Base-by-base conservation (phyloP, 2,797 vertebrate species). In the Peromyscus eremicus region DNA sequence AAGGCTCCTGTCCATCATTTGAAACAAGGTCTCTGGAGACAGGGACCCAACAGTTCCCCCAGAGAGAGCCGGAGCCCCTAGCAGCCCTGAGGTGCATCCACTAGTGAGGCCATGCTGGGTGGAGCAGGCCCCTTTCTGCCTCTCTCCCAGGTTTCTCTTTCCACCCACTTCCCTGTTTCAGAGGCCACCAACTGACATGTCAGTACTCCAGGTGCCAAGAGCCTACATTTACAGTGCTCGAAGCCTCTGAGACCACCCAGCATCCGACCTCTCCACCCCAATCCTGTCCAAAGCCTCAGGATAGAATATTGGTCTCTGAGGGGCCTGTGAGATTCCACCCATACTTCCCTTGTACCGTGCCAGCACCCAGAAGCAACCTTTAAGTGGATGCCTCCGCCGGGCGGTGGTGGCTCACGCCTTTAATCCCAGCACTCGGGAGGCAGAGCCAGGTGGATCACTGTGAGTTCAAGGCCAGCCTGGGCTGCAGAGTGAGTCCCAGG, bases 271-370 rank as follows among this genome's bases (percentile, higher is more conserved):
- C 46, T 27, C 75, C 14, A 49, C 13, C 76, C 2, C 16, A 43
- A 13, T 79, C 73, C 0, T 11, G 2, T 7, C 83, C 84, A 25
- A n/a, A 23, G 1, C 10, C 55, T 75, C 68, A 79, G 19, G 77
- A 92, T 17, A 89, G 89, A 57, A 86, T 43, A 60, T n/a, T 60
- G 88, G 37, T 52, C 25, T 29, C 89, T 2, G 4, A 70, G 27
- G 19, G 60, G 68, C 62, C 70, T 17, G 0, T 2, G 7, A 68
- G 32, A 37, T 60, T n/a, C 73, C 13, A 0, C 0, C 49, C 43
- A 32, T 19, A 11, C 14, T 32, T n/a, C 73, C 73, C 60, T 52
- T 4, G 40, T 32, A 27, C 25, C 19, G 1, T 10, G 2, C 32
- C 2, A 5, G 6, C 5, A 1, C 0, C 10, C 1, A 32, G 1